phyloP scores from a whole-genome alignment of 2,888 invertebrate species.

The Tanypteryx hageni region DNA sequence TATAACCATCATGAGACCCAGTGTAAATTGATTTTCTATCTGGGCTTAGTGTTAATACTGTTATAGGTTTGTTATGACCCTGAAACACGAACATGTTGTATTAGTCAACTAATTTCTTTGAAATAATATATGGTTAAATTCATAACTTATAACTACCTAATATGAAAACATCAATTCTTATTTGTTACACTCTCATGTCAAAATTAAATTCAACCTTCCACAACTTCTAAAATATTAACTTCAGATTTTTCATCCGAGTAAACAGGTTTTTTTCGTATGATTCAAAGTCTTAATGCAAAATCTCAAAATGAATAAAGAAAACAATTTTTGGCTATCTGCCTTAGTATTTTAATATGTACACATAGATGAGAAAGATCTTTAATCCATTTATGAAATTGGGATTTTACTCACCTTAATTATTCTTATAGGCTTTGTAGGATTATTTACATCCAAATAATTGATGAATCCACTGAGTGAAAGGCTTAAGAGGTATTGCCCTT shows the following conservation, averaged over 20 bases:
- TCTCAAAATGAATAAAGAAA: too few species aligned
- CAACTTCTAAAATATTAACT: too few species aligned
- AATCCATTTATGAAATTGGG: not conserved
- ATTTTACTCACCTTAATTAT: slow-evolving; percentile 83
- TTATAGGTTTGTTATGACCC: slow-evolving; percentile 99
- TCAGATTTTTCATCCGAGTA: too few species aligned
- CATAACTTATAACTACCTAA: not conserved
- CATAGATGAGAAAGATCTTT: not conserved
- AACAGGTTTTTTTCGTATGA: too few species aligned
- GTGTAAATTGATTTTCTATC: slow-evolving; percentile 89
- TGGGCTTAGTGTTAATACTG: slow-evolving; percentile 87
- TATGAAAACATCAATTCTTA: not conserved
- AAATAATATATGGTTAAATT: not conserved
- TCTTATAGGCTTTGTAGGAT: slow-evolving; percentile 87
- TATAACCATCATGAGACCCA: slow-evolving; percentile 94
- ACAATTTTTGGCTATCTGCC: not conserved
- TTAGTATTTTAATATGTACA: not conserved
- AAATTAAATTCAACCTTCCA: slow-evolving; percentile 12
- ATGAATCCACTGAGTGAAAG: slow-evolving; percentile 98
- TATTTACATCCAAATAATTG: slow-evolving; percentile 92
- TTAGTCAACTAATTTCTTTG: not conserved
- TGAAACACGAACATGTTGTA: slow-evolving; percentile 71
- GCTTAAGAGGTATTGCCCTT: slow-evolving; percentile 90
- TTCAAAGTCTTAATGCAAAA: too few species aligned
- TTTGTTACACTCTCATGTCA: not conserved